These are phyloP conservation scores for Hypothenemus hampei DNA, from an alignment of 1,140 invertebrate genomes.

Conservation along the genomic window DNA sequence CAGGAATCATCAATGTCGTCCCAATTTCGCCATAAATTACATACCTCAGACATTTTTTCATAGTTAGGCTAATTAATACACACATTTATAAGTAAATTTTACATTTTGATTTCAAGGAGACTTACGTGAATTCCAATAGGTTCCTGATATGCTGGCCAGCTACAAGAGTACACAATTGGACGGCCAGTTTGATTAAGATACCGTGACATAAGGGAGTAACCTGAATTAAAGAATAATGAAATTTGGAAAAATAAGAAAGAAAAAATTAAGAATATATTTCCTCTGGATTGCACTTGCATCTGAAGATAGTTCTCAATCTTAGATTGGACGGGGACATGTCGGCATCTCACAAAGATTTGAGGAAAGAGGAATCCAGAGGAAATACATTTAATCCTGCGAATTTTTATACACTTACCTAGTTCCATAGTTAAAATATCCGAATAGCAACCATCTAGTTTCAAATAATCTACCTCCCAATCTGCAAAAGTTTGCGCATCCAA, in stretches of 20 bases:
- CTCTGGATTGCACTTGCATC: too few species aligned
- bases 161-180: slow-evolving; percentile 83
- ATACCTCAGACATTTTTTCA: slow-evolving; percentile 58
- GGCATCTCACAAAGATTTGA: too few species aligned
- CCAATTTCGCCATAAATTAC: slow-evolving; percentile 87
- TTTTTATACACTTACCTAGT: slow-evolving; percentile 42
- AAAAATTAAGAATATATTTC: neutral
- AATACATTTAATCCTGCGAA: too few species aligned
- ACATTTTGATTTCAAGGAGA: too few species aligned
- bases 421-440: slow-evolving; percentile 57
- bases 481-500: slow-evolving; percentile 81
- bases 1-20: slow-evolving; percentile 84
- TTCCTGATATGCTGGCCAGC: slow-evolving; percentile 79
- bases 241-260: neutral
- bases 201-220: slow-evolving; percentile 39
- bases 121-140: slow-evolving; percentile 43
- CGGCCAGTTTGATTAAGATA: slow-evolving; percentile 71
- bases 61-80: slow-evolving; percentile 62
- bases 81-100: slow-evolving; percentile 1
- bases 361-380: too few species aligned
- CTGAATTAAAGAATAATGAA: slow-evolving; percentile 16
- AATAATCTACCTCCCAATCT: slow-evolving; percentile 83
- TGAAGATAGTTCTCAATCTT: too few species aligned
- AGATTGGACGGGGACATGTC: too few species aligned
- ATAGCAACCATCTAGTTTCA: slow-evolving; percentile 87